Evolutionary conservation across 2,888 invertebrate genomes (phyloP).

Genomic region (Catocala nupta): DNA sequence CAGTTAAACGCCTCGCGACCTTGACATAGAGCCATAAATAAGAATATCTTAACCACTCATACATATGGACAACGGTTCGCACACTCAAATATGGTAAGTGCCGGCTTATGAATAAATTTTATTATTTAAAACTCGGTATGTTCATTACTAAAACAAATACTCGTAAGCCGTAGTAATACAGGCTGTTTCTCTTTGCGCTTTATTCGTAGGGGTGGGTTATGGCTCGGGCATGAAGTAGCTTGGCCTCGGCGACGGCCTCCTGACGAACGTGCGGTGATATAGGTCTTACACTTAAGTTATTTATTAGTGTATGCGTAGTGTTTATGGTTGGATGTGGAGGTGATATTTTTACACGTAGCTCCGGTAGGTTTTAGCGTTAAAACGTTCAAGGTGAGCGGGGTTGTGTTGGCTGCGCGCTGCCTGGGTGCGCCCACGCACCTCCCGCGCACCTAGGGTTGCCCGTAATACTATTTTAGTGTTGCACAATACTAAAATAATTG

Average conservation of each 20-base stretch:
- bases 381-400: constrained; percentile 81
- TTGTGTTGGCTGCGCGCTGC: constrained; percentile 58
- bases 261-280: no score
- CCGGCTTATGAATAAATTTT: constrained; percentile 87
- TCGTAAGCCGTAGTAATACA: constrained; percentile 84
- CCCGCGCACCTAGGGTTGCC: constrained; percentile 66
- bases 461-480: not conserved
- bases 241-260: no score
- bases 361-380: constrained; percentile 68
- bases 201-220: no score
- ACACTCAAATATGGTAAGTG: constrained; percentile 86
- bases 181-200: constrained; percentile 69
- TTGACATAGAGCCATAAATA: constrained; percentile 87
- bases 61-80: constrained; percentile 85
- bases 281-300: not conserved
- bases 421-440: constrained; percentile 77
- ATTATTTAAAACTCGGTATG: constrained; percentile 87
- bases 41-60: constrained; percentile 86
- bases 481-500: constrained; percentile 1
- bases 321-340: constrained; percentile 50
- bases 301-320: constrained; percentile 15
- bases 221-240: no score
- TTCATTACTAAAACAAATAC: constrained; percentile 88
- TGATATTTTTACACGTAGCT: constrained; percentile 62
- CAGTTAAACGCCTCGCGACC: constrained; percentile 77